phyloP scores from a whole-genome alignment of 2,797 vertebrate species.

The Varecia variegata region DNA sequence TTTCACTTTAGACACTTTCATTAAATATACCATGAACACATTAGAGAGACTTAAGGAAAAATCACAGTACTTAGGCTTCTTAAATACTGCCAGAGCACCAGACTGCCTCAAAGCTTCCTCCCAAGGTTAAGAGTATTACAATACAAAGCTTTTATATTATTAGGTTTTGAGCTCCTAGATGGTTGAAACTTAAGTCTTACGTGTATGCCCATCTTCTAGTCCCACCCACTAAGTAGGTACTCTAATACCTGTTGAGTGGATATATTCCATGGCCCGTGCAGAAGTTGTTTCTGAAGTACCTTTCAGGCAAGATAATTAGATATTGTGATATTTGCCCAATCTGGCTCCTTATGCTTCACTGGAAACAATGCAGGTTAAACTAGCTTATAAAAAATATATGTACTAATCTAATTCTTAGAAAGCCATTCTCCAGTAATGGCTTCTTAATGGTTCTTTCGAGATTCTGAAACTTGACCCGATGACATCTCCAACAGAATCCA shows the following conservation, averaged over 20 bases:
- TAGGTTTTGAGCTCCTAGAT: not conserved
- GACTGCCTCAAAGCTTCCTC: not conserved
- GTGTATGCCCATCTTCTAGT: not conserved
- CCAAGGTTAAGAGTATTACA: not conserved
- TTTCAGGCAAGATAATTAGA: constrained; percentile 27
- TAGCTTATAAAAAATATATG: not conserved
- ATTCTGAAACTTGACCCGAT: not conserved
- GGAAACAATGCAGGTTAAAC: constrained; percentile 31
- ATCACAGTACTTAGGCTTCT: not conserved
- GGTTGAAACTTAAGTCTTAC: not conserved
- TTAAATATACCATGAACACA: not conserved
- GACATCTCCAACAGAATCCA: not conserved
- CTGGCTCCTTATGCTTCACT: not conserved
- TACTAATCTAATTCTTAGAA: constrained; percentile 12
- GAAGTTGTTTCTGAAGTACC: not conserved
- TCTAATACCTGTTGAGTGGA: not conserved
- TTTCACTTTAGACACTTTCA: not conserved
- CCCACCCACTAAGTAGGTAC: not conserved
- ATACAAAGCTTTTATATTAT: not conserved
- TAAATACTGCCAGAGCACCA: not conserved
- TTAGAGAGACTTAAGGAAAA: not conserved
- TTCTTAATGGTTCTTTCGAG: constrained; percentile 18
- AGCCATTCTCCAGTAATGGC: constrained; percentile 19
- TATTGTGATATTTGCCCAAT: not conserved
- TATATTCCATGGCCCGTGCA: not conserved